A percentile compares a stretch with the other conserved stretches of the same genome.
phyloP scores from a whole-genome alignment of 2,113 vertebrate genomes.

The Dinomys branickii region DNA sequence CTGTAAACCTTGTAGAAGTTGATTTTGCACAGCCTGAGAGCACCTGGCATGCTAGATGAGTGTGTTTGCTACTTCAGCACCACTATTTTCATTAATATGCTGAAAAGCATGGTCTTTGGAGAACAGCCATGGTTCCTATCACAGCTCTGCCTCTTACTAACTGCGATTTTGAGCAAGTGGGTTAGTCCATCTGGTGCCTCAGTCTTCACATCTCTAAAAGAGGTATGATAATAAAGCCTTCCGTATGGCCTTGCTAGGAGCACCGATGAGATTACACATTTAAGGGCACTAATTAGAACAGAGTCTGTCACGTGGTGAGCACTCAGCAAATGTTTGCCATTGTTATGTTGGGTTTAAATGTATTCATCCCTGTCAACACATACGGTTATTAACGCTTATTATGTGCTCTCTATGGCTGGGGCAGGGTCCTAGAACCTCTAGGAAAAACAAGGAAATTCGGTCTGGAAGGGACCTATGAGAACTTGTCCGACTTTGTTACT shows the following conservation, averaged over 20 bases:
- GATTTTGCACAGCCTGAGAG: neutral
- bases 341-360: neutral
- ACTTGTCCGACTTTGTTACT: slow-evolving; percentile 1
- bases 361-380: neutral
- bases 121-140: neutral
- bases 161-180: neutral
- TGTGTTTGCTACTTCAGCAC: neutral
- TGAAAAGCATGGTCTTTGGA: neutral
- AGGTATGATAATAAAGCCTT: neutral
- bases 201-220: slow-evolving; percentile 7
- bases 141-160: neutral
- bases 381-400: neutral
- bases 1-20: neutral
- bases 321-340: neutral
- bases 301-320: neutral
- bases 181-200: neutral
- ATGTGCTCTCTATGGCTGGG: neutral
- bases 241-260: neutral
- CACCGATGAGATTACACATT: neutral
- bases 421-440: neutral
- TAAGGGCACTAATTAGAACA: neutral
- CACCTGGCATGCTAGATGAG: neutral
- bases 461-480: neutral
- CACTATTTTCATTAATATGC: neutral
- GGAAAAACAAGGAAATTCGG: neutral